Base-by-base conservation (phyloP, 2,113 vertebrate genomes). In the Hippocampus mohnikei region DNA sequence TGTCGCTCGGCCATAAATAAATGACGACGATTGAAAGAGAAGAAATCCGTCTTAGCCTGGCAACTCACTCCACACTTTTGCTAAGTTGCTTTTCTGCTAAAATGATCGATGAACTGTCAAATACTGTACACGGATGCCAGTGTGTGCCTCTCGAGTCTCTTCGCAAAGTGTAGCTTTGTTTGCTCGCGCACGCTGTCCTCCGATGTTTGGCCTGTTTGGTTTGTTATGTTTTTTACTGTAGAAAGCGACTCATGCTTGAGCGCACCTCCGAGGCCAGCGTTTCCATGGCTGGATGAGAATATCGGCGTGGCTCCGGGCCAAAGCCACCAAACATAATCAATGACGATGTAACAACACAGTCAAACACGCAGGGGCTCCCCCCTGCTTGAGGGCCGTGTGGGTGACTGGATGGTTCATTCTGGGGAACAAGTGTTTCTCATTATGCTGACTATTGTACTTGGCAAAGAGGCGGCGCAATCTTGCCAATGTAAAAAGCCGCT, bases 391-490 rank as follows among this genome's bases (percentile, higher is more conserved):
- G 78, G 79, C 81, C 82, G 85, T 72, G 81, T 66, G 66, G 77
- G 80, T 87, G 42, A 42, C 70, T 62, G 77, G 80, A 77, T 80
- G 58, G 76, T 72, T 87, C 83, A 73, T 85, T 86, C 77, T 69
- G 68, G 87, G 62, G 25, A 86, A 85, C 88, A 85, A 84, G 83
- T 90, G 88, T 90, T 91, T 90, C 87, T 88, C 79, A 86, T 91
- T 88, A 89, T 82, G 80, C 74, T 25, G 71, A 89, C 82, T 91
- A 87, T 88, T 91, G 82, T 86, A 75, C 81, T 90, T 92, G 89
- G 90, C 86, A 88, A 61, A 20, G 33, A 73, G 60, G 60, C 52
- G 1, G 0, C 42, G 25, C 25, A 71, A 74, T 61, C 79, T 77
- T 88, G 87, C 89, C 89, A 88, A 73, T 72, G 64, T 76, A 77